Evolutionary conservation across 2,113 vertebrate species (phyloP).

Genomic region (Pelusios castaneus): DNA sequence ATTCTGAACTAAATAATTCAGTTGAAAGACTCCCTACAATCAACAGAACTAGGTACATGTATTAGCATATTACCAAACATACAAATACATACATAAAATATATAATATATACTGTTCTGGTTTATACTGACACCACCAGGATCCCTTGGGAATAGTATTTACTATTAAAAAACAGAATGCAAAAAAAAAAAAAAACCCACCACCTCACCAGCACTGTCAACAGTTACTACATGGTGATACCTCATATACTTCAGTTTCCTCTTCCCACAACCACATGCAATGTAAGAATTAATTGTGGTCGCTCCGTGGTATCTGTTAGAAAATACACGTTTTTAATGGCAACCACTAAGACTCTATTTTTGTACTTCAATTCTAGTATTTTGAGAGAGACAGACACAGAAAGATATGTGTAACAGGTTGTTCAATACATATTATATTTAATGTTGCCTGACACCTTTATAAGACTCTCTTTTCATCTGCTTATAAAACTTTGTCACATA

Average conservation of each 20-base stretch:
- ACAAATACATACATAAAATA: not conserved
- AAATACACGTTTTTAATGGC: not conserved
- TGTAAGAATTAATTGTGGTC: conserved; percentile 51
- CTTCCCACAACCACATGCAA: not conserved
- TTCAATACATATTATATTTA: not conserved
- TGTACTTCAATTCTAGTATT: conserved; percentile 11
- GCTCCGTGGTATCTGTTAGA: conserved; percentile 7
- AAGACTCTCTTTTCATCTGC: not conserved
- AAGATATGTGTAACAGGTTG: not conserved
- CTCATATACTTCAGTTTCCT: conserved; percentile 9
- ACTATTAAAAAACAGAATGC: not conserved
- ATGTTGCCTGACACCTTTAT: no score
- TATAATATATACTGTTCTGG: not conserved
- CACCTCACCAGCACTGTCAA: not conserved
- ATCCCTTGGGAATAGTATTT: not conserved
- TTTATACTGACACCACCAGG: not conserved
- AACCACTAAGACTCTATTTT: not conserved
- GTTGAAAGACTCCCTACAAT: not conserved
- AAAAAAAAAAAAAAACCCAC: not conserved
- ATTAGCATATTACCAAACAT: not conserved
- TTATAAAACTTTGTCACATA: not conserved
- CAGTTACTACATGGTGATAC: conserved; percentile 39
- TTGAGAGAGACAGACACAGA: no score
- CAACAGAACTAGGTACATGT: not conserved
- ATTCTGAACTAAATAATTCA: conserved; percentile 23